Conservation (phyloP, 2,113 vertebrate species). For the Anguilla rostrata region DNA sequence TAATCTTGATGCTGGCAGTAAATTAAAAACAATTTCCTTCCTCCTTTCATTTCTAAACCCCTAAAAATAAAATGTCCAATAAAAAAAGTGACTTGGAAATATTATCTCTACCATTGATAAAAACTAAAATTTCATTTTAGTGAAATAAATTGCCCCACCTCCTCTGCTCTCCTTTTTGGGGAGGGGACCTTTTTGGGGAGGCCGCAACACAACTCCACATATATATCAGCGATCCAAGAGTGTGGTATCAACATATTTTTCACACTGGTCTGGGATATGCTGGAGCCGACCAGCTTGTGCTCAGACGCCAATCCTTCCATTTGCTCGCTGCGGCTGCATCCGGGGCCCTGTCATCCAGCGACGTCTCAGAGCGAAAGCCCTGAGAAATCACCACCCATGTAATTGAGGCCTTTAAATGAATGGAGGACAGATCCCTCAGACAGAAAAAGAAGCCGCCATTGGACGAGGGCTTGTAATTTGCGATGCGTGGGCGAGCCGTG, state of each 20-base stretch:
- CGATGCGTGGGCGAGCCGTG: constrained; percentile 20
- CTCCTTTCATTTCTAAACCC: too few species aligned
- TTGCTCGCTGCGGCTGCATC: not conserved
- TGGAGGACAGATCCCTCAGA: constrained; percentile 22
- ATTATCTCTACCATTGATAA: too few species aligned
- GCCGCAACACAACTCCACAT: not conserved
- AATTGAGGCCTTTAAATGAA: constrained; percentile 8
- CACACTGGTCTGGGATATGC: constrained; percentile 22
- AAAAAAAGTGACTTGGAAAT: not conserved
- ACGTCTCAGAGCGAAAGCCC: not conserved
- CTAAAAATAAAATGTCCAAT: too few species aligned
- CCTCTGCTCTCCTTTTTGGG: too few species aligned
- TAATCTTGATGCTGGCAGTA: too few species aligned
- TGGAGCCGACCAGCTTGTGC: constrained; percentile 35
- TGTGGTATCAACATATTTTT: not conserved
- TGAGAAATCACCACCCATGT: not conserved
- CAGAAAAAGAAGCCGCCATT: constrained; percentile 41
- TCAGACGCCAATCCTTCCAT: not conserved
- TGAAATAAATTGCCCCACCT: too few species aligned
- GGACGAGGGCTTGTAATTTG: constrained; percentile 61
- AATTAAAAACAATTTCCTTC: too few species aligned
- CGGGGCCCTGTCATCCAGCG: not conserved
- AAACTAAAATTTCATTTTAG: too few species aligned
- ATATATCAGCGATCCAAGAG: not conserved
- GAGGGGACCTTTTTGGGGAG: too few species aligned